Evolutionary conservation across 2,113 vertebrate species (phyloP), one percentile per base, ranked within the genome.

Genomic region (rabbit (Oryctolagus cuniculus)): DNA sequence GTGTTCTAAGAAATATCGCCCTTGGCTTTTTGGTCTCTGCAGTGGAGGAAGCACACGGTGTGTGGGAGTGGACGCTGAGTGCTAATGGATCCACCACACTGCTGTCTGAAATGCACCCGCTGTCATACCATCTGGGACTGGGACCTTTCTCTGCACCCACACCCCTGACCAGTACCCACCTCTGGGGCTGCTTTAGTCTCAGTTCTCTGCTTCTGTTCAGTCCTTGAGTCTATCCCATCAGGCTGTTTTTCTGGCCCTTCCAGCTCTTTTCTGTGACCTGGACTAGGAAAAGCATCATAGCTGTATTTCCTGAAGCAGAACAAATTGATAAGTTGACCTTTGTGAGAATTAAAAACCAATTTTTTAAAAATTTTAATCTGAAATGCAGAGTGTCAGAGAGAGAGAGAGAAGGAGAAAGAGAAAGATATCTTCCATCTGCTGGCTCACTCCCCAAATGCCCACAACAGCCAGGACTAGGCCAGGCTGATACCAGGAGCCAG

Each of bases 271-370:
- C 51, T 93, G n/a, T 78, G 58, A 91, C 21, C 17, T 73, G 51
- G 64, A 22, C 80, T 38, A 92, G 38, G 49, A 51, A 87, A 95
- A 89, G 80, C 66, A 44, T 92, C 53, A 95, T 83, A 92, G 49
- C 36, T 87, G 64, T 75, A 29, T 82, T 92, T 94, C 69, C 38
- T 73, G 93, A 95, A 88, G 64, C 55, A 91, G 19, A 86, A 69
- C n/a, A 80, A 64, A 80, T 75, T 63, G 49, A 86, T 70, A 34
- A 61, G 31, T 72, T 31, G 31, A 8, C 63, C 44, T 55, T 95
- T 36, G 74, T 77, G 22, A 89, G 38, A 95, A 78, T 93, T 72
- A 73, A 96, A 95, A 79, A 69, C 25, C 44, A 93, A 91, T 74
- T 63, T 44, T 44, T 6, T 6, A 44, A 44, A 44, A 44, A 7